A percentile compares a stretch with the other conserved stretches of the same genome.
These are phyloP conservation scores for Scomberomorus guttatus DNA, from an alignment of 2,797 vertebrate genomes.

Conservation along the genomic window DNA sequence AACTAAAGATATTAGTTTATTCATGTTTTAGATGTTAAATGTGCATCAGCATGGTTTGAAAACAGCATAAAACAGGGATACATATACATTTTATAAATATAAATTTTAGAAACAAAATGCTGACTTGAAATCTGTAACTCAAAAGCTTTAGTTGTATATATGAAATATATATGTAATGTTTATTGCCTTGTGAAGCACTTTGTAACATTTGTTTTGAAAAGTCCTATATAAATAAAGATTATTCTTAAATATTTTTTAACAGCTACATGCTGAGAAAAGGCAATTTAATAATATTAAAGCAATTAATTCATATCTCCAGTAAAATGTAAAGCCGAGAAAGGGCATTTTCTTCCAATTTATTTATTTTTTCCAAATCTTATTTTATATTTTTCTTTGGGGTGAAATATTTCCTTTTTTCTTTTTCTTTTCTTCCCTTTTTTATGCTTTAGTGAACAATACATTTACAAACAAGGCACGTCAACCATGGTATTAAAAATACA, in stretches of 20 bases:
- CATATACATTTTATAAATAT: background rate
- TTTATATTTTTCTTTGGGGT: no score
- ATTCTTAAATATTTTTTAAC: no score
- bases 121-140: background rate
- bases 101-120: background rate
- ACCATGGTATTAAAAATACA: no score
- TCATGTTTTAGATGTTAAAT: background rate
- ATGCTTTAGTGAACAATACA: no score
- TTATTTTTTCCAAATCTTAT: no score
- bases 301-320: background rate
- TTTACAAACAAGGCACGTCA: no score
- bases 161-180: background rate
- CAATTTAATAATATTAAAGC: background rate
- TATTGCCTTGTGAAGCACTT: background rate
- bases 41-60: background rate
- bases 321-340: background rate
- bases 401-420: no score
- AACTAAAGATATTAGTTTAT: background rate
- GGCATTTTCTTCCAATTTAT: no score
- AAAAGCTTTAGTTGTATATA: background rate
- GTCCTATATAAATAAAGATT: no score
- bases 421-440: no score
- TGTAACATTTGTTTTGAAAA: background rate
- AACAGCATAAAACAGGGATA: background rate
- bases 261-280: background rate